phyloP scores from a whole-genome alignment of 1,140 invertebrate genomes.

The Lycorma delicatula region DNA sequence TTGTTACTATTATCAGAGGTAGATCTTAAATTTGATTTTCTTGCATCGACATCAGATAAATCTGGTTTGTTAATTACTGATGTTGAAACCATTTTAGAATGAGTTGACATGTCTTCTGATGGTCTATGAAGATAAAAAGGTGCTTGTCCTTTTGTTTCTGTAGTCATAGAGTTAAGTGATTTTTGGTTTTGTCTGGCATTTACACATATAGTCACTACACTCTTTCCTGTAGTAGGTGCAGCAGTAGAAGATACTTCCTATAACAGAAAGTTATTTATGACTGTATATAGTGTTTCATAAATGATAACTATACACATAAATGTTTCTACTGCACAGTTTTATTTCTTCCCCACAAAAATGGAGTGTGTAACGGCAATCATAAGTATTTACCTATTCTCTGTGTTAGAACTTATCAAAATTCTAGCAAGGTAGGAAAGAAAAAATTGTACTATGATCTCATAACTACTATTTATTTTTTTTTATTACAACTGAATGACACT shows the following conservation, averaged over 20 bases:
- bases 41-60: not conserved
- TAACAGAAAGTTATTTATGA: not conserved
- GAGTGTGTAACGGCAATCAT: not conserved
- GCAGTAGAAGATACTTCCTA: not conserved
- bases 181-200: not conserved
- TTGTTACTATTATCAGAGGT: slow-evolving; percentile 11
- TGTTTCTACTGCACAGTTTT: not conserved
- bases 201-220: not conserved
- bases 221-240: not conserved
- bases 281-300: not conserved
- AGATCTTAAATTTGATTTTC: slow-evolving; percentile 8
- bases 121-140: not conserved
- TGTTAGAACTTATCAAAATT: too few relatives aligned
- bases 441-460: too few relatives aligned
- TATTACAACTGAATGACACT: too few relatives aligned
- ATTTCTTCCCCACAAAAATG: too few relatives aligned
- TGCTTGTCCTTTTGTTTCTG: not conserved
- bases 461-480: too few relatives aligned
- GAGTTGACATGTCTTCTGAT: not conserved
- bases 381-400: too few relatives aligned
- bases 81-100: not conserved
- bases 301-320: not conserved
- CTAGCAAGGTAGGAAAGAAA: too few relatives aligned
- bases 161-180: not conserved
- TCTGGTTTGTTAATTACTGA: not conserved